A percentile compares a stretch with the other conserved stretches of the same genome.
These are phyloP conservation scores for Isurus oxyrinchus DNA, from an alignment of 2,113 vertebrate genomes.

Conservation along the genomic window DNA sequence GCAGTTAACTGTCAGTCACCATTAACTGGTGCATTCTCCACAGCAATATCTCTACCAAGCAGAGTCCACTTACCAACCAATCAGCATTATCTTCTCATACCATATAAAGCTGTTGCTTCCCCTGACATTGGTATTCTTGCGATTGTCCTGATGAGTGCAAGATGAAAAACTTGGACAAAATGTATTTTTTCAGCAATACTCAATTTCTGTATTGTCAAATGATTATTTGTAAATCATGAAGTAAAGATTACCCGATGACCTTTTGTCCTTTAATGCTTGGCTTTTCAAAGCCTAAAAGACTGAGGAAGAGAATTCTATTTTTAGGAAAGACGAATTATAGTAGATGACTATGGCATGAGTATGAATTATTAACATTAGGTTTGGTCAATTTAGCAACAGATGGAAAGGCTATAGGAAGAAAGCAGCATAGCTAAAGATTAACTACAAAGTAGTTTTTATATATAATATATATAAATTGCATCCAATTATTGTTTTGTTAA, in stretches of 20 bases:
- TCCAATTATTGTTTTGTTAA: too few species aligned
- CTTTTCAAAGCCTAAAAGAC: neutral
- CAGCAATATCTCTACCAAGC: too few species aligned
- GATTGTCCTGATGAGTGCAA: too few species aligned
- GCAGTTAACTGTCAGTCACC: too few species aligned
- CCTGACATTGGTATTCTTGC: too few species aligned
- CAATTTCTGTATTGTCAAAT: too few species aligned
- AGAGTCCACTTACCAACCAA: too few species aligned
- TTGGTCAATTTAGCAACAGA: neutral
- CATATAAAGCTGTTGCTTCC: too few species aligned
- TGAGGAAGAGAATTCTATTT: neutral
- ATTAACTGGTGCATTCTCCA: too few species aligned
- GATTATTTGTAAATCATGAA: neutral
- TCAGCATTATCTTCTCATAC: too few species aligned
- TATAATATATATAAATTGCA: neutral
- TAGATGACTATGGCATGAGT: neutral
- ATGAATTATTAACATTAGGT: neutral
- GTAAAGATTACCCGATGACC: neutral
- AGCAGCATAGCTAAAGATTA: neutral
- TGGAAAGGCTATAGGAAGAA: neutral
- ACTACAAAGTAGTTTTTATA: neutral
- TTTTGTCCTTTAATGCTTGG: neutral
- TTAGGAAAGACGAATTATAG: neutral
- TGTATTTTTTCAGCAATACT: too few species aligned
- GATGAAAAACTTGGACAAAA: too few species aligned